Evolutionary conservation across 2,888 invertebrate genomes (phyloP), one percentile per base, ranked within the genome.

Genomic region (Sminthurides aquaticus): DNA sequence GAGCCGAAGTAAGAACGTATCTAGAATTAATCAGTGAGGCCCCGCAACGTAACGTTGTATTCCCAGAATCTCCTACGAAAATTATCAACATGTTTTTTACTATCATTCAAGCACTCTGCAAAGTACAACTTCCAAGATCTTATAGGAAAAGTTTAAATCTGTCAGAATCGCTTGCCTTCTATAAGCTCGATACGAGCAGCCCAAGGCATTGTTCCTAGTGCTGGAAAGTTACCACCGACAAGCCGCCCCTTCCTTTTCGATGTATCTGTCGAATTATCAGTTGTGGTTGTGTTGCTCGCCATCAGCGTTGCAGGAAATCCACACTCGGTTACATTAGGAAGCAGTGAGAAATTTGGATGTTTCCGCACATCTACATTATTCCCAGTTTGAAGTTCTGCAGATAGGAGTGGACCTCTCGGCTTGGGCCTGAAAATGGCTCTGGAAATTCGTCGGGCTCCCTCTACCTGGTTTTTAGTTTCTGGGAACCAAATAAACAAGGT

Each of bases 1-100:
- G 90, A 0, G 87, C 87, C 0, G 90, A 90, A 0, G 90, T 90
- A 57, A 90, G 74, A 28, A 89, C 79, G 76, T 88, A 89, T 69
- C 84, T 80, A 76, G 87, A 86, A 76, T 86, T 88, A 74, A 74
- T 73, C 69, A 91, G 81, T 80, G 89, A 89, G 57, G 90, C 91
- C 18, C 91, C 91, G 76, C 91, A 92, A 29, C 63, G 20, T 22
- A 64, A 28, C 1, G 58, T 25, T 18, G 27, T 15, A 29, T 64
- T 64, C 34, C 63, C 63, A 27, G 63, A 58, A 24, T 64, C 63
- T 15, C 63, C 57, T 60, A n/a, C n/a, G n/a, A n/a, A n/a, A n/a
- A n/a, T n/a, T n/a, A n/a, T n/a, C n/a, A n/a, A n/a, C n/a, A n/a
- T n/a, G 29, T 2, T 2, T 1, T 1, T 60, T 60, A 28, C n/a